Evolutionary conservation across 2,888 invertebrate genomes (phyloP).

Genomic region (Apamea epomidion): DNA sequence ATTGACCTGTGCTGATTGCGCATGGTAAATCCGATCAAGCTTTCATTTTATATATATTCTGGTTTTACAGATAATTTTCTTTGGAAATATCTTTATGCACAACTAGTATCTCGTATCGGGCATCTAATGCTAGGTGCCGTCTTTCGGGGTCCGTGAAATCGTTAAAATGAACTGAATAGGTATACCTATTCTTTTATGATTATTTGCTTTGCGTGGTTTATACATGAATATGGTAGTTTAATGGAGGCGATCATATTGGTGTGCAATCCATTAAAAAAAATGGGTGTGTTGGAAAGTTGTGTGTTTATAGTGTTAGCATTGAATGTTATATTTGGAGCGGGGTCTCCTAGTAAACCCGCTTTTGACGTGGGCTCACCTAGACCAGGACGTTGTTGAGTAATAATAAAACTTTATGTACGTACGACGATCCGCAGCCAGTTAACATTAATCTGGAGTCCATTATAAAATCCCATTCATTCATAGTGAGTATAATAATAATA

Average conservation of each 20-base stretch:
- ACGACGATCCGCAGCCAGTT: slow-evolving; percentile 75
- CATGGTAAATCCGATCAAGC: slow-evolving; percentile 5
- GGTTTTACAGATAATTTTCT: slow-evolving; percentile 16
- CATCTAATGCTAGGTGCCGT: slow-evolving; percentile 39
- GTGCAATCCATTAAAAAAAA: slow-evolving; percentile 40
- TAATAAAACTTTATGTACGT: slow-evolving; percentile 75
- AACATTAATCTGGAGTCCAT: slow-evolving; percentile 65
- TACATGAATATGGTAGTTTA: slow-evolving; percentile 40
- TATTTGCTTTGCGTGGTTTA: slow-evolving; percentile 49
- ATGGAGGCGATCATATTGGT: slow-evolving; percentile 34
- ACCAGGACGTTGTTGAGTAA: slow-evolving; percentile 72
- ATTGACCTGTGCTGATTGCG: slow-evolving; percentile 25
- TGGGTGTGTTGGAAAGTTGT: slow-evolving; percentile 57
- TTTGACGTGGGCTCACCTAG: slow-evolving; percentile 75
- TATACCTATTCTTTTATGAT: slow-evolving; percentile 65
- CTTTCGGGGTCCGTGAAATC: slow-evolving; percentile 60
- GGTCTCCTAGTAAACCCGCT: slow-evolving; percentile 74
- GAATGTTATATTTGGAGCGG: slow-evolving; percentile 72
- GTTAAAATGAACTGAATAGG: slow-evolving; percentile 65
- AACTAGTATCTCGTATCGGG: slow-evolving; percentile 29
- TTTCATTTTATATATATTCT: slow-evolving; percentile 22
- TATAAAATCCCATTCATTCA: slow-evolving; percentile 65
- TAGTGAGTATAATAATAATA: slow-evolving; percentile 60
- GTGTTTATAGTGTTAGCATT: slow-evolving; percentile 69
- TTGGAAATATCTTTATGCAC: slow-evolving; percentile 21